Base-by-base conservation (phyloP, 2,888 invertebrate species). In the Scotopteryx bipunctaria region DNA sequence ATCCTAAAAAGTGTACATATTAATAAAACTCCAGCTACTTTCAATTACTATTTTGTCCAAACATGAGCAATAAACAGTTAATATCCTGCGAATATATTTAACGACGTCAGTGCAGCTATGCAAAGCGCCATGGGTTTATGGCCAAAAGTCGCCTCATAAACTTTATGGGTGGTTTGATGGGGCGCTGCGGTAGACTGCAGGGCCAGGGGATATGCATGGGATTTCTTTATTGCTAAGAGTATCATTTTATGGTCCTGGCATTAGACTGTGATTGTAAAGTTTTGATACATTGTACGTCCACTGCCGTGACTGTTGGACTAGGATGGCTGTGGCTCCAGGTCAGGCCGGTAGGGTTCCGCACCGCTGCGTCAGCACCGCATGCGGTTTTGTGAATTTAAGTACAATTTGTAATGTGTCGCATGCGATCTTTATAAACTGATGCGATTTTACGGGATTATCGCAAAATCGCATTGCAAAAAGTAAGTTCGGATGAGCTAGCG, bases 81-180 rank as follows among this genome's bases (percentile, higher is more conserved):
- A 29, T 48, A 35, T 19, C 33, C 32, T 19, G 43, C 37, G 38
- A 50, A 47, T 38, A 43, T 41, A 47, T 52, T 48, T 38, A 38
- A 44, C 15, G 37, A 36, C 15, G 1, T 11, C 11, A 29, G 9
- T 47, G 53, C 53, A 44, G 27, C 49, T 35, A 48, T 54, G 48
- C 53, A 54, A 31, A 48, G 32, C 21, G 23, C 40, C 37, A 25
- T 29, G 17, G 35, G 9, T 54, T 54, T 53, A 54, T 44, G 40
- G 8, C 29, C 38, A 11, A 40, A 44, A 54, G 44, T 54, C 44
- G 11, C 14, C 21, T 33, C 44, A 35, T 54, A 44, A 48, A 54
- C 23, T 54, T 29, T 35, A 53, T 27, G 33, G 47, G 17, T 43
- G 27, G 42, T 33, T 37, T 25, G 37, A 25, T 29, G 43, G 42